Evolutionary conservation across 64 coral and sea anemone genomes (phyloP).

Genomic region (Montipora capricornis): DNA sequence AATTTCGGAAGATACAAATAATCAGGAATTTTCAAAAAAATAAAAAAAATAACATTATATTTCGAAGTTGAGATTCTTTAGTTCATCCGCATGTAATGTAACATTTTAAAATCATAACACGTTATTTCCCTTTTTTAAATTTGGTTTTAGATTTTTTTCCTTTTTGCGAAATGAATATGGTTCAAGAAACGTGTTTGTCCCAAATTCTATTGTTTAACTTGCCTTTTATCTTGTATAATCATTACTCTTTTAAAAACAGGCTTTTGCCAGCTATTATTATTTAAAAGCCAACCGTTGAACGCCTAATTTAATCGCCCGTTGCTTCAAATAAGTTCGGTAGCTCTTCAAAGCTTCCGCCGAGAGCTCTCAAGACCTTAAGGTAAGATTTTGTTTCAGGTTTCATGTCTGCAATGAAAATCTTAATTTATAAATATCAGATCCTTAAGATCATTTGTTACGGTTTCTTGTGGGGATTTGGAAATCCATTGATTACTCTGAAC

Average conservation of each 20-base stretch:
- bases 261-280: not conserved
- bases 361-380: not conserved
- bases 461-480: not conserved
- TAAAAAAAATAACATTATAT: too few species aligned
- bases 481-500: too few species aligned
- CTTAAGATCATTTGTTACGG: not conserved
- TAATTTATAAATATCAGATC: not conserved
- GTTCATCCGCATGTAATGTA: too few species aligned
- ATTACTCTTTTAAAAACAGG: conserved; percentile 38
- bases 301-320: not conserved
- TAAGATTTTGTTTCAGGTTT: not conserved
- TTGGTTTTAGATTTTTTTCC: not conserved
- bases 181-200: not conserved
- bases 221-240: conserved; percentile 55
- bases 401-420: too few species aligned
- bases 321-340: too few species aligned
- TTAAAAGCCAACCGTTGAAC: not conserved
- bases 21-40: not conserved
- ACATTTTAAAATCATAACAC: too few species aligned
- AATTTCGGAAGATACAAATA: not conserved
- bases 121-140: too few species aligned
- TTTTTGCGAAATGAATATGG: not conserved
- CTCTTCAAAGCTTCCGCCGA: too few species aligned
- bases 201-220: conserved; percentile 16
- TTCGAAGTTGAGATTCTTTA: too few species aligned